Conservation (phyloP, 2,113 vertebrate species). For the Clupea harengus region DNA sequence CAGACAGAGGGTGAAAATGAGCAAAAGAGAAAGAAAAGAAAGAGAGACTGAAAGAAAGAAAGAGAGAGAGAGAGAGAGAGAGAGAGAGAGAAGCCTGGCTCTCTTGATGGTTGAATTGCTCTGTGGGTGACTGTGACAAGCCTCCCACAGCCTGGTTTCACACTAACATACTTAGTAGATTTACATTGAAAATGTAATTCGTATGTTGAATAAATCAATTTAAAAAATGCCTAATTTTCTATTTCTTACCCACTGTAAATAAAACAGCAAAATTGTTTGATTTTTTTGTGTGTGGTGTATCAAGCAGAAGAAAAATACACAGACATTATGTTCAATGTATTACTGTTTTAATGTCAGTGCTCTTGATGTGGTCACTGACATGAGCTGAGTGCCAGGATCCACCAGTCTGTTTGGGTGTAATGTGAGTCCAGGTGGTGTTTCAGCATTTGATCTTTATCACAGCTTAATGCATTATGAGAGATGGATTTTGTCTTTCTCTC, state of each 20-base stretch:
- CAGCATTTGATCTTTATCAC: not conserved
- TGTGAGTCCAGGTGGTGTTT: not conserved
- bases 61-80: no score
- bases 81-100: not conserved
- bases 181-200: not conserved
- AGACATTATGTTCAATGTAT: not conserved
- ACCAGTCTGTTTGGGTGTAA: not conserved
- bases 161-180: not conserved
- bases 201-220: no score
- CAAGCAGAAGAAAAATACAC: not conserved
- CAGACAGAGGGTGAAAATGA: not conserved
- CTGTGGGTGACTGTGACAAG: conserved; percentile 30
- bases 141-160: not conserved
- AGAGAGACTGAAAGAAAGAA: conserved; percentile 33
- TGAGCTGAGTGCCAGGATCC: not conserved
- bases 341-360: not conserved
- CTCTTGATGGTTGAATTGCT: conserved; percentile 24
- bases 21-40: not conserved
- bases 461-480: not conserved
- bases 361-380: not conserved
- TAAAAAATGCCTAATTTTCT: no score
- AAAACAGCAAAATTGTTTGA: not conserved
- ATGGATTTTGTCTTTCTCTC: not conserved
- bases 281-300: not conserved
- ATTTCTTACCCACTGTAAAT: no score